Evolutionary conservation across 2,888 invertebrate genomes (phyloP).

Genomic region (Tineola bisselliella): DNA sequence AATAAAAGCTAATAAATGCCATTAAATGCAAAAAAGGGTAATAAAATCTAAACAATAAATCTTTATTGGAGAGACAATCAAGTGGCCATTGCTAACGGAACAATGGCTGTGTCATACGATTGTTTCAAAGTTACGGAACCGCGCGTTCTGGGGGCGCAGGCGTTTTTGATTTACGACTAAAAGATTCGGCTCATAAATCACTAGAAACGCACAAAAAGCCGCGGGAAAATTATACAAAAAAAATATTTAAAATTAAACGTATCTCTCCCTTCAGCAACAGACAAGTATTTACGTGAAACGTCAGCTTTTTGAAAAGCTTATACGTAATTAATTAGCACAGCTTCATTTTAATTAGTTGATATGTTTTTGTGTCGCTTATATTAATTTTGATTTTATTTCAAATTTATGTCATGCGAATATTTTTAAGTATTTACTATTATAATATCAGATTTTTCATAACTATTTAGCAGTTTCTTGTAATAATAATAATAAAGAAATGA

Average conservation of each 20-base stretch:
- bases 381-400: too few species aligned
- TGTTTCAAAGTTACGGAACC: slow-evolving; percentile 31
- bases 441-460: too few species aligned
- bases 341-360: not conserved
- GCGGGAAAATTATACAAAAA: slow-evolving; percentile 35
- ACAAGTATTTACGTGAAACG: slow-evolving; percentile 31
- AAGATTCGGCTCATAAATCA: slow-evolving; percentile 59
- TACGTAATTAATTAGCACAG: not conserved
- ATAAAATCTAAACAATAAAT: slow-evolving; percentile 13
- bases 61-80: slow-evolving; percentile 13
- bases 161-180: slow-evolving; percentile 56
- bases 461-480: too few species aligned
- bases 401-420: too few species aligned
- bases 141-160: not conserved
- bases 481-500: too few species aligned
- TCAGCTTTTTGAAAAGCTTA: slow-evolving; percentile 8
- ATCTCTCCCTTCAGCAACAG: slow-evolving; percentile 22
- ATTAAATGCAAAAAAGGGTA: not conserved
- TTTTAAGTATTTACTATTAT: too few species aligned
- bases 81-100: slow-evolving; percentile 12
- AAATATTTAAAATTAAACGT: slow-evolving; percentile 30
- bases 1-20: not conserved
- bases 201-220: slow-evolving; percentile 25
- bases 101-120: slow-evolving; percentile 19
- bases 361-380: not conserved